Base-by-base conservation (phyloP, 2,797 vertebrate genomes). In the Aeoliscus strigatus region DNA sequence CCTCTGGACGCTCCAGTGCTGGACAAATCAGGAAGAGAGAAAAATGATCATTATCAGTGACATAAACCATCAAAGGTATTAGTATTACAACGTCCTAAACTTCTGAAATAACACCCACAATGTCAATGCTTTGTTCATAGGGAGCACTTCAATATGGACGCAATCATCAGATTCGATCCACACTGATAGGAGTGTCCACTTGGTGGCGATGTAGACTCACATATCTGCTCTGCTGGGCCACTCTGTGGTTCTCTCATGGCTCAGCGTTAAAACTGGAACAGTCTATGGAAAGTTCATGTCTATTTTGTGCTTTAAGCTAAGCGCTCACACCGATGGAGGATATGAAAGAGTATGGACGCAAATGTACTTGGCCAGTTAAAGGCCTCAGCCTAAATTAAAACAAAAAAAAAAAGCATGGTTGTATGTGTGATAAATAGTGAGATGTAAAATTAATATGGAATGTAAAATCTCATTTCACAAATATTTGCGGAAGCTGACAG, bases 1-100 rank as follows among this genome's bases (percentile, higher is more conserved):
- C 90, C 40, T 97, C 94, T 4, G 71, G 48, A 33, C 84, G 91
- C 73, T 96, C 94, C 59, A 98, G 76, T 2, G 90, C 94, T 98
- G 77, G 11, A 37, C 14, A 5, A 43, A 18, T 15, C 13, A 31
- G 2, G 4, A 2, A 6, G 36, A 35, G 27, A 10, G 8, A 31
- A 12, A 29, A 11, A 12, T 29, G 11, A 29, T 29, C 27, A 29
- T 12, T n/a, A n/a, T n/a, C n/a, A n/a, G n/a, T n/a, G n/a, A n/a
- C n/a, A n/a, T n/a, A n/a, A n/a, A n/a, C n/a, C n/a, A n/a, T n/a
- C n/a, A n/a, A n/a, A n/a, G n/a, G n/a, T n/a, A n/a, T n/a, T n/a
- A n/a, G n/a, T n/a, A n/a, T n/a, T n/a, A n/a, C n/a, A n/a, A n/a
- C n/a, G n/a, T n/a, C n/a, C n/a, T n/a, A n/a, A n/a, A n/a, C n/a